Evolutionary conservation across 2,888 invertebrate species (phyloP).

Genomic region (Limnephilus lunatus): DNA sequence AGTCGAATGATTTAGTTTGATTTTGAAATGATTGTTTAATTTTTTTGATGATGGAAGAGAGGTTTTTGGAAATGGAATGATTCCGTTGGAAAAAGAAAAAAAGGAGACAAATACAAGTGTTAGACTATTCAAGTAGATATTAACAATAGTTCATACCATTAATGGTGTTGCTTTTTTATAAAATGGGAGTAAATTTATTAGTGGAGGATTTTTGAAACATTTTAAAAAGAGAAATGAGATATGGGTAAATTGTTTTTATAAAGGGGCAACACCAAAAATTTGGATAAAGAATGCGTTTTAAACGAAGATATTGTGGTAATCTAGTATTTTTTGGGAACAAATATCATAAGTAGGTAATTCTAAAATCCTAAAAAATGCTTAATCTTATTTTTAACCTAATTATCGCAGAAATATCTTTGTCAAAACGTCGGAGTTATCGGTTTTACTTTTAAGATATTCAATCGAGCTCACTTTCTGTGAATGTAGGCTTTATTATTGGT

Average conservation of each 20-base stretch:
- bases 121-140: slow-evolving; percentile 28
- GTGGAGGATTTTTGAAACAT: background rate
- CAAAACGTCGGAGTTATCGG: background rate
- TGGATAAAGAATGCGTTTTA: slow-evolving; percentile 2
- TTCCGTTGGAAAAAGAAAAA: slow-evolving; percentile 30
- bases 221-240: background rate
- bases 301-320: slow-evolving; percentile 24
- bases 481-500: background rate
- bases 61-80: slow-evolving; percentile 49
- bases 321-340: slow-evolving; percentile 58
- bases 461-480: slow-evolving; percentile 10
- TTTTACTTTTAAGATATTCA: background rate
- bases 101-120: slow-evolving; percentile 28
- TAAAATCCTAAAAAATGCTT: background rate
- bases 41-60: background rate
- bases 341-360: background rate
- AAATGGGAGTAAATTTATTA: background rate
- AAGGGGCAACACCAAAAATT: slow-evolving; percentile 43
- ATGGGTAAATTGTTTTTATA: slow-evolving; percentile 7
- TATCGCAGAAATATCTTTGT: background rate
- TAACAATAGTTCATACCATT: slow-evolving; percentile 30
- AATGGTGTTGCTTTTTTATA: slow-evolving; percentile 12
- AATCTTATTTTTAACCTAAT: background rate
- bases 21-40: background rate
- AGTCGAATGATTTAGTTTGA: slow-evolving; percentile 7